phyloP scores from a whole-genome alignment of 2,888 invertebrate species.

The Synanthedon vespiformis region DNA sequence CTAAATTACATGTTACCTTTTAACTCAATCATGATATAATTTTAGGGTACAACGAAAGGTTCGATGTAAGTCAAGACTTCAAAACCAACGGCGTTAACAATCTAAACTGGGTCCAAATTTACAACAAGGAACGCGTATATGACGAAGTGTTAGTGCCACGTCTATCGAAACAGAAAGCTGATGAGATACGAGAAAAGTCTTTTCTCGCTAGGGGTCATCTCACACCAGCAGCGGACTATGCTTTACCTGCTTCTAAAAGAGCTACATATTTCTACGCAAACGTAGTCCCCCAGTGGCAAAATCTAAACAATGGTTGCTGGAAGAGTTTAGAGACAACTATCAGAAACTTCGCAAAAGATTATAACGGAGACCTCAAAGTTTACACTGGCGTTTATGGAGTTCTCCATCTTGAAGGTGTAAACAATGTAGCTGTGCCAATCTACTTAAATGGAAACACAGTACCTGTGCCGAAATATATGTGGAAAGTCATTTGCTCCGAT shows the following conservation, averaged over 20 bases:
- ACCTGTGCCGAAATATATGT: neutral
- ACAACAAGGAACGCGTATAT: neutral
- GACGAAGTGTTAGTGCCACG: neutral
- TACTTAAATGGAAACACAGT: neutral
- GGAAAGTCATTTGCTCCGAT: neutral
- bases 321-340: neutral
- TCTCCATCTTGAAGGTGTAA: neutral
- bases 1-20: too few species aligned
- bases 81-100: neutral
- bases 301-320: neutral
- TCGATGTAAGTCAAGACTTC: neutral
- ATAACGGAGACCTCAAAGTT: constrained; percentile 33
- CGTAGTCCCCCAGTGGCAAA: neutral
- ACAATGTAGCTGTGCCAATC: neutral
- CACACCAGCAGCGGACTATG: neutral
- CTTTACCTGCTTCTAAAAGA: constrained; percentile 17
- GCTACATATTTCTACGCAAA: constrained; percentile 65
- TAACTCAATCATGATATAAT: neutral
- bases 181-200: neutral
- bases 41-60: neutral
- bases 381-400: constrained; percentile 43
- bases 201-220: neutral
- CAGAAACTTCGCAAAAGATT: neutral
- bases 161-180: neutral
- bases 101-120: neutral